Evolutionary conservation across 2,888 invertebrate genomes (phyloP), one percentile per base, ranked within the genome.

Genomic region (Drosophila mulleri): DNA sequence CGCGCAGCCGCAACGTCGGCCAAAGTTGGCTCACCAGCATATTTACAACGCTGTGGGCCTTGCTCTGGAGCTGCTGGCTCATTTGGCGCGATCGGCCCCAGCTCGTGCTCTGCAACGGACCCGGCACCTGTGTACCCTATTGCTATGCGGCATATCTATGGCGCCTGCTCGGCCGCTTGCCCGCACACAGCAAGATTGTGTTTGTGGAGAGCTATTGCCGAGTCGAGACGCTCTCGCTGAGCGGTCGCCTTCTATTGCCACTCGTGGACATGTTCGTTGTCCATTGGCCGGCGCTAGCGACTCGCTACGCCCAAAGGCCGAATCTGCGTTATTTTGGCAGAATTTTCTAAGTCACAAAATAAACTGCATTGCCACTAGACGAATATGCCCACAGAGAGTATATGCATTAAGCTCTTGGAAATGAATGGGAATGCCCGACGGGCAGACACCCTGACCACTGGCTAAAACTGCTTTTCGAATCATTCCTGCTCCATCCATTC

Each of bases 171-270:
- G 95, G 95, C 79, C 88, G 97, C n/a, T 73, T 92, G 42, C 92
- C 94, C 37, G 37, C 69, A 0, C 94, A 95, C 80, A 95, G 95
- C 67, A 95, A 95, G 90, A 96, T 98, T 67, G 94, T 99, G 61
- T 99, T 98, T 93, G 94, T 99, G 57, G 99, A 99, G 93, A 99
- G 99, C 91, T 96, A 98, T 88, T 99, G 99, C 91, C 94, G 99
- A 83, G 98, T 99, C 0, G 95, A 96, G 83, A 96, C 96, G 14
- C 94, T 99, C 47, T 99, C 99, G 1, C 93, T 99, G 45, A 96
- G 96, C 60, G 99, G 98, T 0, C 96, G 96, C 92, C 96, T 99
- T 79, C 93, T 99, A 59, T 95, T 96, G 90, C 96, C 95, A 81
- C 93, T 98, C 91, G 96, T 96, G 20, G 98, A 99, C 93, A 94